Evolutionary conservation across 1,140 invertebrate species (phyloP), one percentile per base, ranked within the genome.

Genomic region (Diachasma alloeum): DNA sequence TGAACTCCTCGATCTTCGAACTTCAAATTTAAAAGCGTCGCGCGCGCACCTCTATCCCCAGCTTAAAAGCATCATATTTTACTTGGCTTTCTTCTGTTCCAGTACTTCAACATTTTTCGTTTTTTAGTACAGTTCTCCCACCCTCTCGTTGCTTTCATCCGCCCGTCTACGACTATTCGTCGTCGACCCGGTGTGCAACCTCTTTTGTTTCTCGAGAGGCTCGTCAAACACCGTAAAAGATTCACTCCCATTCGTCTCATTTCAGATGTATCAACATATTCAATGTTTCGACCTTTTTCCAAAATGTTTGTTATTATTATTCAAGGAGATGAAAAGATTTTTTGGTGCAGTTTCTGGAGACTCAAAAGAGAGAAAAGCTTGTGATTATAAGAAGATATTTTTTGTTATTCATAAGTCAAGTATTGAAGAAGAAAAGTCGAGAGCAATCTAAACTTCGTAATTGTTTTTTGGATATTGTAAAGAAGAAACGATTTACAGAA

Each of bases 11-110:
- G 85, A 87, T 87, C 82, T 83, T 83, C 79, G 79, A 83, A 80
- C 77, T 80, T 13, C 75, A 86, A 85, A 85, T 88, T 87, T 84
- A 87, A 87, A 84, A 85, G 81, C 81, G 73, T 72, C 79, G 73
- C 74, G 76, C 77, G 68, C 59, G 79, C 39, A n/a, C 75, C 79
- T 79, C 80, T 6, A 31, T 82, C 69, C 72, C 76, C 37, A 69
- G 72, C 79, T 82, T 87, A 86, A 87, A 87, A 87, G 84, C 85
- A 85, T 88, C 81, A 87, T 87, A 87, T 89, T 88, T 89, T 85
- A 87, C 80, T 72, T 66, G 66, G 56, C 37, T 75, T 72, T 74
- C 39, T 72, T 39, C 72, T 72, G 19, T 63, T 56, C 66, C 75
- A 67, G 36, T 36, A 10, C 36, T 36, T 67, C 63, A 31, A 67